Base-by-base conservation (phyloP, 2,113 vertebrate species). In the Trachemys scripta region DNA sequence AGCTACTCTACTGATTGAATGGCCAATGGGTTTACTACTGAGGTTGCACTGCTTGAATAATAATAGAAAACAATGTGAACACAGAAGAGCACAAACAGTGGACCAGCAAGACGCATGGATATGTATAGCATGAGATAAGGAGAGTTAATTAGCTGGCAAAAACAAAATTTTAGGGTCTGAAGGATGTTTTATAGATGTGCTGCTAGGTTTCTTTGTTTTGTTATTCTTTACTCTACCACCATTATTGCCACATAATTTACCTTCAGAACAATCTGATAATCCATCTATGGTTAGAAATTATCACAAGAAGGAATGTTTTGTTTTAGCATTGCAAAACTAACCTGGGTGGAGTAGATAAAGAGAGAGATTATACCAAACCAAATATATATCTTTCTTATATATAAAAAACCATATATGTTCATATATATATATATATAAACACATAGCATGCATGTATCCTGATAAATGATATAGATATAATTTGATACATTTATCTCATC, bases 11-110 rank as follows among this genome's bases (percentile, higher is more conserved):
- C 97, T 98, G 98, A 98, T 98, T 98, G 98, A 99, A 99, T 98
- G 99, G 98, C 99, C 99, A 99, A 98, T 98, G 98, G 98, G 97
- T 98, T 99, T 98, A 98, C 98, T 98, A 98, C 98, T 81, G 97
- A 98, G 98, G 97, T 97, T 96, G 98, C 98, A 84, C 97, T 90
- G 98, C 98, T 98, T 98, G 98, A 98, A 99, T 99, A 98, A 99
- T 98, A 99, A 99, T 98, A 97, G 98, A 97, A 98, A 98, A 99
- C 99, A 99, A 98, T 98, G 98, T 97, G 95, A 95, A 96, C 65
- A 59, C 97, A 93, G 90, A 93, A 94, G 94, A 98, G 97, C 31
- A 87, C 88, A 92, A 98, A 97, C 96, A 93, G 96, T 97, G 96
- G 91, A 85, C 84, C 90, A 84, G 92, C 94, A 97, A 98, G 97